Conservation (phyloP, 2,113 vertebrate genomes). For the Trachemys scripta region DNA sequence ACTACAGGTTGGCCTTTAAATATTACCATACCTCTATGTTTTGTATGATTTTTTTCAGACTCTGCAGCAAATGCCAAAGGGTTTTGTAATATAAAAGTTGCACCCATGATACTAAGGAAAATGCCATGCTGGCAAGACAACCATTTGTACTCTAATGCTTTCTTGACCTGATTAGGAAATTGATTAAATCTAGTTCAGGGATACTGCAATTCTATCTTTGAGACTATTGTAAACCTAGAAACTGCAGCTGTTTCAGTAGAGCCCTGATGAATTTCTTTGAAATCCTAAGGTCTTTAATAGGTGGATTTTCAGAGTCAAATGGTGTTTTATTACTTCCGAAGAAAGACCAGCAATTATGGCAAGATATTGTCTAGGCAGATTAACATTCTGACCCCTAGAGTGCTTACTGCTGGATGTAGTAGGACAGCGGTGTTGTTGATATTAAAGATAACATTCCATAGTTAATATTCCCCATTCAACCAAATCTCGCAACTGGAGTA, state of each 20-base stretch:
- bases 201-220: neutral
- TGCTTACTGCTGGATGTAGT: neutral
- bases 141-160: neutral
- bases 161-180: constrained; percentile 13
- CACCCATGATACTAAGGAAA: neutral
- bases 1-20: neutral
- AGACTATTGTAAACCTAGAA: neutral
- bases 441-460: neutral
- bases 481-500: neutral
- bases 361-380: neutral
- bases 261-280: constrained; percentile 28
- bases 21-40: neutral
- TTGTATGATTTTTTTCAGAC: rapidly evolving
- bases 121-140: rapidly evolving
- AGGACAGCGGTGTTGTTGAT: neutral
- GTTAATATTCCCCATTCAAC: neutral
- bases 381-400: neutral
- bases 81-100: neutral
- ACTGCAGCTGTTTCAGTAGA: neutral
- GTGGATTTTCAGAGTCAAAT: neutral
- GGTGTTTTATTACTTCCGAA: neutral
- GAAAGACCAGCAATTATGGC: neutral
- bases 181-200: neutral
- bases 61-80: neutral
- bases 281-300: neutral